These are phyloP conservation scores for Stenichneumon culpator DNA, from an alignment of 2,888 invertebrate genomes.

Conservation along the genomic window DNA sequence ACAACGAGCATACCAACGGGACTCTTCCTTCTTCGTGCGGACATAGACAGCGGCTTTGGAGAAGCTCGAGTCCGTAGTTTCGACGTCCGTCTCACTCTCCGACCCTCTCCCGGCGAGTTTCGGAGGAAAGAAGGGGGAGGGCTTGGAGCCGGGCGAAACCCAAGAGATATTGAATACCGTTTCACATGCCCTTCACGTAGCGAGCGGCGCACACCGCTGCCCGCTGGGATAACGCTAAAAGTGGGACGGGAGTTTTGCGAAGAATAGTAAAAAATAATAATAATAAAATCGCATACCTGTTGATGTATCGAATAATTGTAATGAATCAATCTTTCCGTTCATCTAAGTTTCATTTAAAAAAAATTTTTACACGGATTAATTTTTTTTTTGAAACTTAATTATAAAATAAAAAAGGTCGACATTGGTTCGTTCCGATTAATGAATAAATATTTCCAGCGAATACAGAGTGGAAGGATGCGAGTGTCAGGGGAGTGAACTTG, in stretches of 20 bases:
- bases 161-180: conserved; percentile 82
- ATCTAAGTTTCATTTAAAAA: neutral
- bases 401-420: neutral
- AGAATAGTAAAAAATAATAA: neutral
- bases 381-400: neutral
- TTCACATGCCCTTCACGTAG: conserved; percentile 79
- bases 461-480: conserved; percentile 9
- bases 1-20: conserved; percentile 79
- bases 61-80: conserved; percentile 4
- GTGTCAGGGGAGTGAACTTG: conserved; percentile 75
- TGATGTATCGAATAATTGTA: neutral
- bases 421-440: neutral
- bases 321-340: neutral
- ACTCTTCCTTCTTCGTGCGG: neutral
- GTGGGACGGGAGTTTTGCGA: conserved; percentile 33
- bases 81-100: conserved; percentile 25
- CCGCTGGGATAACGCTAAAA: neutral
- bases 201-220: neutral
- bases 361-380: neutral
- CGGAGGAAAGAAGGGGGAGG: conserved; percentile 23
- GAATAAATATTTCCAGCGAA: conserved; percentile 12
- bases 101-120: conserved; percentile 59
- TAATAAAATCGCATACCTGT: neutral
- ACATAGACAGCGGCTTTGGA: neutral
- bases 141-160: conserved; percentile 58